Base-by-base conservation (phyloP, 2,797 vertebrate genomes). In the Chanos chanos region DNA sequence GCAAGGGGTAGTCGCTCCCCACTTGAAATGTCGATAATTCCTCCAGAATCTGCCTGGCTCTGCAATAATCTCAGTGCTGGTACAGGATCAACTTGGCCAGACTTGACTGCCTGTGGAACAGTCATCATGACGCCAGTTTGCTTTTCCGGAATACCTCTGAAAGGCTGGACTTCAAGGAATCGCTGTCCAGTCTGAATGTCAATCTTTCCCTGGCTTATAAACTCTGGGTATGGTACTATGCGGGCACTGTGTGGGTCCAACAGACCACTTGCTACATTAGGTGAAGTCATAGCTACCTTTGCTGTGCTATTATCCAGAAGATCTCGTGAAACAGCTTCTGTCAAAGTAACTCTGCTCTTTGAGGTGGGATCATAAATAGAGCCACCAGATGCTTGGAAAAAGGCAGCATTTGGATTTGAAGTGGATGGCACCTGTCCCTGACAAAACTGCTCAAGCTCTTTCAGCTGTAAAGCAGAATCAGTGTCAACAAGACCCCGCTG, bases 111-210 rank as follows among this genome's bases (percentile, higher is more conserved):
- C 74, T 92, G 81, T 1, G 85, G 75, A 1, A 92, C 70, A 0
- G 80, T 84, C 54, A 94, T 67, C 1, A 22, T 63, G n/a, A 58
- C 43, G 52, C 80, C 73, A 0, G 81, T 87, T 25, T 30, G 63
- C 43, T 79, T 69, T 34, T 90, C 81, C 68, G 13, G 64, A 78
- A 96, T 16, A 31, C 90, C 92, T 44, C 68, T 76, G 73, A 96
- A 94, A 25, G 90, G 90, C 76, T 87, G 87, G 37, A 94, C 85
- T 70, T 94, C 92, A 61, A 99, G 81, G 53, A 95, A 99, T 61
- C 94, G 89, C 69, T 92, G 89, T 12, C 97, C 96, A 10, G 93
- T 94, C 21, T 92, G 87, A 9, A 96, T 69, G 64, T 99, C 96
- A 43, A 98, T 94, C 68, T 83, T 96, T 24, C 93, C 93, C 76